Percentiles rank a stretch among this genome's conserved stretches.
phyloP scores from a whole-genome alignment of 2,888 invertebrate genomes.

The Torymus auratus region DNA sequence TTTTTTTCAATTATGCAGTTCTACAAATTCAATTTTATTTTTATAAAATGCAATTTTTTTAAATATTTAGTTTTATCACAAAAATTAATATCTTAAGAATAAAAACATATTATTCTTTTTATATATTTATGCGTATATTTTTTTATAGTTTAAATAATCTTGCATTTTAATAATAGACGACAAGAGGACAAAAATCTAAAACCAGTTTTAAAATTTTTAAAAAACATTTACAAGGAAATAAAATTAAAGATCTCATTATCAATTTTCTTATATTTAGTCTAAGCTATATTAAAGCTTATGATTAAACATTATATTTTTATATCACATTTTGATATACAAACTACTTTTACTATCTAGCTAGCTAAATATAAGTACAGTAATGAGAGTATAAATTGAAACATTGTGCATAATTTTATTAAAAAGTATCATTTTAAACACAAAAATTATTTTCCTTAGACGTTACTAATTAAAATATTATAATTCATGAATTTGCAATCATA shows the following conservation, averaged over 20 bases:
- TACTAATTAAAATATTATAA: slow-evolving; percentile 25
- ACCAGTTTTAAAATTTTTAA: too few relatives aligned
- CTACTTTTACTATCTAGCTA: slow-evolving; percentile 39
- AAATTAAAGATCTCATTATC: background rate
- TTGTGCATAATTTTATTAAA: slow-evolving; percentile 29
- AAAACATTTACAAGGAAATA: too few relatives aligned
- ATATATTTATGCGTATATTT: too few relatives aligned
- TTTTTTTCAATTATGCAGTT: too few relatives aligned
- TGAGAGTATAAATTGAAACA: slow-evolving; percentile 48
- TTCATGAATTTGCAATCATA: background rate
- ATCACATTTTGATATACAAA: slow-evolving; percentile 52
- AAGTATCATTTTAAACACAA: slow-evolving; percentile 20
- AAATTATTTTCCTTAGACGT: background rate
- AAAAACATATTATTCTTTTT: too few relatives aligned
- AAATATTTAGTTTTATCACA: too few relatives aligned
- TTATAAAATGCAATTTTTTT: too few relatives aligned
- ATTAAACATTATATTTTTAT: slow-evolving; percentile 37
- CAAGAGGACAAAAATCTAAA: too few relatives aligned
- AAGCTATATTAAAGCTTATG: background rate
- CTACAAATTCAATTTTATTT: too few relatives aligned
- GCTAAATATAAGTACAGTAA: slow-evolving; percentile 48
- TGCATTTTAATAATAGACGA: too few relatives aligned
- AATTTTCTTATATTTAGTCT: background rate
- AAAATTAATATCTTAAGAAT: background rate
- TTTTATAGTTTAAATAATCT: too few relatives aligned